Evolutionary conservation across 2,113 vertebrate genomes (phyloP).

Genomic region (Glareola pratincola): DNA sequence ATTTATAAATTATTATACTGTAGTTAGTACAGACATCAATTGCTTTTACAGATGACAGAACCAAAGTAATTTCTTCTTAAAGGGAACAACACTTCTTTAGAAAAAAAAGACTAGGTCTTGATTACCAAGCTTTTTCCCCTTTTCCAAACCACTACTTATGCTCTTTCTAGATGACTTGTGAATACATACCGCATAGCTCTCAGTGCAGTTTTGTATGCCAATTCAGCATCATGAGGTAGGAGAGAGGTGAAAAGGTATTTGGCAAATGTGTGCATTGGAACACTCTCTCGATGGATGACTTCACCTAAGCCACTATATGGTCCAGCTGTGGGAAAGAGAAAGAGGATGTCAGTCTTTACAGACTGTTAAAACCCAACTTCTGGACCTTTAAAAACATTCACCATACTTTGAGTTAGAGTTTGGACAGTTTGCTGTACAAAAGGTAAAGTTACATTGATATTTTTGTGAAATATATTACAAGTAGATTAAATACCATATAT

Average conservation of each 20-base stretch:
- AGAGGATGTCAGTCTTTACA: not conserved
- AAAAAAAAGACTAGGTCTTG: not conserved
- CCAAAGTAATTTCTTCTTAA: not conserved
- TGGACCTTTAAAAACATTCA: not conserved
- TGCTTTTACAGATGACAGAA: not conserved
- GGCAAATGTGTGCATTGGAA: conserved; percentile 97
- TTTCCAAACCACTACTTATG: not conserved
- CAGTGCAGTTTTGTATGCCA: conserved; percentile 94
- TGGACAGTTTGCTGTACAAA: not conserved
- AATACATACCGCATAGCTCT: conserved; percentile 92
- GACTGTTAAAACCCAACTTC: not conserved
- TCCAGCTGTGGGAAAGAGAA: conserved; percentile 78
- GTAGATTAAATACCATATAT: not conserved
- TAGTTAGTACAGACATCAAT: not conserved
- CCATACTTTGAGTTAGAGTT: not conserved
- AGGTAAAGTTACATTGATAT: not conserved
- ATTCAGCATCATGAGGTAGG: conserved; percentile 93
- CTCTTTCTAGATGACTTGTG: not conserved
- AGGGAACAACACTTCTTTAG: not conserved
- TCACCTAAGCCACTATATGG: conserved; percentile 94
- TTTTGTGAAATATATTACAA: not conserved
- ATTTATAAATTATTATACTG: not conserved
- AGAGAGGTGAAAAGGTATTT: conserved; percentile 96
- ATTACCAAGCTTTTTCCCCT: not conserved
- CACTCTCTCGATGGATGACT: conserved; percentile 91